Evolutionary conservation across 1,140 invertebrate genomes (phyloP).

Genomic region (Rhynchophorus ferrugineus): DNA sequence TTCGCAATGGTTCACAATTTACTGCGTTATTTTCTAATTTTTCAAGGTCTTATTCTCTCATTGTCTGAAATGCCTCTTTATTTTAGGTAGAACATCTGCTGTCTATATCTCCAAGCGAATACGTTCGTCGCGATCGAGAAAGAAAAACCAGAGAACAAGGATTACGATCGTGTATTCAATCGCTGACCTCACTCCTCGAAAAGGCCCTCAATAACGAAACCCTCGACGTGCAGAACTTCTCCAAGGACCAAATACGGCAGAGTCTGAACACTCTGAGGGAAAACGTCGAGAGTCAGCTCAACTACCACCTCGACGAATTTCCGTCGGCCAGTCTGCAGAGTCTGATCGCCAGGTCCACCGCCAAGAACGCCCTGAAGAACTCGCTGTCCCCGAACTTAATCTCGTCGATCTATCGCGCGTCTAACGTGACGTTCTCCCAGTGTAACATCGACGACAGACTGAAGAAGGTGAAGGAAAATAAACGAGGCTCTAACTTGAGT

Average conservation of each 20-base stretch:
- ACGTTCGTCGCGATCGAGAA: conserved; percentile 24
- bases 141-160: conserved; percentile 23
- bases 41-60: too few species aligned
- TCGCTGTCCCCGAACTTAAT: conserved; percentile 14
- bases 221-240: conserved; percentile 6
- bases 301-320: conserved; percentile 10
- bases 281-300: conserved; percentile 19
- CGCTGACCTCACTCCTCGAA: conserved; percentile 24
- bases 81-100: conserved; percentile 24
- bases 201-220: conserved; percentile 20
- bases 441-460: conserved; percentile 3
- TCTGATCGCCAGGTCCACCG: conserved; percentile 7
- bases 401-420: conserved; percentile 10
- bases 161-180: conserved; percentile 23
- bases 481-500: neutral
- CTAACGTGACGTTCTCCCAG: conserved; percentile 5
- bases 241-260: conserved; percentile 17
- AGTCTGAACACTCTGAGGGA: conserved; percentile 21
- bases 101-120: conserved; percentile 25
- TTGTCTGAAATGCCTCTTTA: too few species aligned
- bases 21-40: too few species aligned
- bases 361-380: conserved; percentile 3
- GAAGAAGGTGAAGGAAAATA: conserved; percentile 1
- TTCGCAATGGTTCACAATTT: too few species aligned
- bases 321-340: conserved; percentile 18